Conservation (phyloP, 2,888 invertebrate species). For the Drosophila kanekoi region DNA sequence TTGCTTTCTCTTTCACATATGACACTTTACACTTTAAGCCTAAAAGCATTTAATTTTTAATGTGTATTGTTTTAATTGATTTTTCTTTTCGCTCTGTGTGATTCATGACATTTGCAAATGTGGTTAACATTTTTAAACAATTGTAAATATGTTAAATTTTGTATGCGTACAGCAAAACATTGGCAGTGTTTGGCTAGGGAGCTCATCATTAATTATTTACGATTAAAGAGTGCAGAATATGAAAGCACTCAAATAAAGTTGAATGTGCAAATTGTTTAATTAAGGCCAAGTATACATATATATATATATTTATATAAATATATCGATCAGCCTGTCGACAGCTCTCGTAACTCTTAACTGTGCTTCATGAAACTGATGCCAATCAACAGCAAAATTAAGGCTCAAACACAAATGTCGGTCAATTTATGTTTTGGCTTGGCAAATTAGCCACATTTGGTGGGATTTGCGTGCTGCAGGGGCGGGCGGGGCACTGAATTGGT, state of each 20-base stretch:
- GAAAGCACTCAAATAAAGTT: neutral
- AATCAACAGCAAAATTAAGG: constrained; percentile 31
- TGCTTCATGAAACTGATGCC: constrained; percentile 12
- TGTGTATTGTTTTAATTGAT: constrained; percentile 5
- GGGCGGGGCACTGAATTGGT: neutral
- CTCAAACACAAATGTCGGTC: constrained; percentile 19
- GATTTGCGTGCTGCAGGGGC: neutral
- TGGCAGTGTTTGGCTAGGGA: neutral
- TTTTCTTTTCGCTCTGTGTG: too few species aligned
- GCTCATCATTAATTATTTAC: constrained; percentile 12
- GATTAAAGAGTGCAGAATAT: constrained; percentile 4
- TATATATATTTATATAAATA: neutral
- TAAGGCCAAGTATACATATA: neutral
- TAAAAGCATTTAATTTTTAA: constrained; percentile 10
- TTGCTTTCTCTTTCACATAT: constrained; percentile 10
- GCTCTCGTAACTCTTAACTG: neutral
- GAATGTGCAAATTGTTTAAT: constrained; percentile 1
- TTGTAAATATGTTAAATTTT: constrained; percentile 1
- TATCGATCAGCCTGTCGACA: constrained; percentile 20
- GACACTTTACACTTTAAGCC: constrained; percentile 23
- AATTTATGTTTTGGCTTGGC: constrained; percentile 30
- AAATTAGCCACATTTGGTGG: constrained; percentile 55
- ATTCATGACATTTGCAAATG: constrained; percentile 8
- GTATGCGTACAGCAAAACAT: constrained; percentile 6
- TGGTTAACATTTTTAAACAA: neutral